These are phyloP conservation scores for Notospermus geniculatus DNA, from an alignment of 1,140 invertebrate genomes.

Conservation along the genomic window DNA sequence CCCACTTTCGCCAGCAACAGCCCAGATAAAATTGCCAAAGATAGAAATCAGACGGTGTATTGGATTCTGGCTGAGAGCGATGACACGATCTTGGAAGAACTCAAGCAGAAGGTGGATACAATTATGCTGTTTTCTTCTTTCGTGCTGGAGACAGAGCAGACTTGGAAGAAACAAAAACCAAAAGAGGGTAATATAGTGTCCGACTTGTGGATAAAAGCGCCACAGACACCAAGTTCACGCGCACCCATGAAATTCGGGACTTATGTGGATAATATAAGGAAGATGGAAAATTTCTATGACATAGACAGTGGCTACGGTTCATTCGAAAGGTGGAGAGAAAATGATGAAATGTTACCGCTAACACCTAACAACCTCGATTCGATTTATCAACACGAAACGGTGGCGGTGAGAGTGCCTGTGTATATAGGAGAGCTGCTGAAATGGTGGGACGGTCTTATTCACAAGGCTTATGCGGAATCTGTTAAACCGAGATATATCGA, in stretches of 20 bases:
- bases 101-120: not conserved
- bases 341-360: not conserved
- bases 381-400: slow-evolving; percentile 7
- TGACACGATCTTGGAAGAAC: not conserved
- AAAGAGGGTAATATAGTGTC: not conserved
- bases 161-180: slow-evolving; percentile 9
- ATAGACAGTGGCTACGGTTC: not conserved
- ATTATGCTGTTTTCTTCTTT: slow-evolving; percentile 5
- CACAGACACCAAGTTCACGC: not conserved
- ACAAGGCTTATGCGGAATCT: slow-evolving; percentile 8
- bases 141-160: slow-evolving; percentile 7
- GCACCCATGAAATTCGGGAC: not conserved
- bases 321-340: slow-evolving; percentile 6
- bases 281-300: slow-evolving; percentile 11
- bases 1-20: slow-evolving; percentile 4
- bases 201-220: not conserved
- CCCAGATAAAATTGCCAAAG: slow-evolving; percentile 4
- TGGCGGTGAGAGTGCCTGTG: slow-evolving; percentile 5
- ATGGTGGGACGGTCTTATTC: not conserved
- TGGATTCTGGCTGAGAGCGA: slow-evolving; percentile 8
- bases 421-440: not conserved
- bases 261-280: slow-evolving; percentile 5
- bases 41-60: slow-evolving; percentile 6
- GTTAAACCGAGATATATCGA: slow-evolving; percentile 4
- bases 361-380: not conserved